Base-by-base conservation (phyloP, 2,113 vertebrate genomes). In the Myocastor coypus region DNA sequence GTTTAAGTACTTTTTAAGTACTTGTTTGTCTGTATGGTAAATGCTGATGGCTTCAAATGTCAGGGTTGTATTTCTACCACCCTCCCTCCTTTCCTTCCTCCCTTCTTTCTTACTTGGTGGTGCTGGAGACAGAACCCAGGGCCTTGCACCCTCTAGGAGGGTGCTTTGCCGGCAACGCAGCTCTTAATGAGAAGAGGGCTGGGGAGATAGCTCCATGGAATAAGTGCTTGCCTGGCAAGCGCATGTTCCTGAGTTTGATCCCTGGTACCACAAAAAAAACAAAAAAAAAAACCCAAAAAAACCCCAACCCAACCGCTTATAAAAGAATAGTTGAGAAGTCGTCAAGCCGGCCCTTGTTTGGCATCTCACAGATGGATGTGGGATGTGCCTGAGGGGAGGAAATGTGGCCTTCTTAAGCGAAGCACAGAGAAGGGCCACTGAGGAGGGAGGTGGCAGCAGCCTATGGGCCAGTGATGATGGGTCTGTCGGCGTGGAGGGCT, bases 1-100 rank as follows among this genome's bases (percentile, higher is more conserved):
- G 28, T 84, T 91, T 34, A 96, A 90, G 64, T 66, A 80, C 28
- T 61, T 94, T 69, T 69, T 61, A 24, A 86, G 87, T 69, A 30
- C 7, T 92, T 34, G 17, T 52, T 55, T 89, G 19, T 57, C 57
- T 81, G 80, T 93, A 83, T 75, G 75, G 16, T 83, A 90, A 87
- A 91, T 83, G 73, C 77, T 32, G 24, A 86, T 69, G 57, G 22
- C 66, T 50, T 78, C 32, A 78, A 78, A 7, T 50, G 16, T 50
- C 42, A 50, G 22, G 26, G 71, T 40, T 42, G 11, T 7, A 11
- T 30, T 6, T 1, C 11, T 46, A 5, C 30, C 61, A 24, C 24
- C 11, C 68, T 71, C 17, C 34, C n/a, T 77, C 20, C n/a, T 37
- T 73, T 22, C n/a, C 69, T 40, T 22, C n/a, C 68, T 37, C 4